phyloP scores from a whole-genome alignment of 2,113 vertebrate genomes.

The Chamaea fasciata region DNA sequence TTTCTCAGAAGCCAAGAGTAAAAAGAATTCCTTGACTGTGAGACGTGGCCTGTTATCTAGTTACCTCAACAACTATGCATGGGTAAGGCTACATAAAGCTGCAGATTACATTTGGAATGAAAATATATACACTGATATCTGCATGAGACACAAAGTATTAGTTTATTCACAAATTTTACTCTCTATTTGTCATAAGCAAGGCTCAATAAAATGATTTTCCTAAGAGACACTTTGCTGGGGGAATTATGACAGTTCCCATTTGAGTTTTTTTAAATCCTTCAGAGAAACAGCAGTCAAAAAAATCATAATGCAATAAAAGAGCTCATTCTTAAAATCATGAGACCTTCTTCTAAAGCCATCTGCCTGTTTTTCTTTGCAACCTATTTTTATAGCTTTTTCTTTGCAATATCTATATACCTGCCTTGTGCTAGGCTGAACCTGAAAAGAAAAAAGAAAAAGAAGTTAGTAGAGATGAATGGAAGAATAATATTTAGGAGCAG shows the following conservation, averaged over 20 bases:
- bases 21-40: not conserved
- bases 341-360: not conserved
- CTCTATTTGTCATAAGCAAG: not conserved
- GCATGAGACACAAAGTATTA: not conserved
- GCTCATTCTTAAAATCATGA: not conserved
- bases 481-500: not conserved
- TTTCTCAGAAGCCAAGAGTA: slow-evolving; percentile 2
- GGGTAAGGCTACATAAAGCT: not conserved
- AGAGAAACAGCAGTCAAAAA: not conserved
- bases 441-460: not conserved
- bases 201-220: not conserved
- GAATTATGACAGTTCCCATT: not conserved
- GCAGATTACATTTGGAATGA: slow-evolving; percentile 13
- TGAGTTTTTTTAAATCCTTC: not conserved
- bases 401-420: not conserved
- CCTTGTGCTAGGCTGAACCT: not conserved
- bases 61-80: slow-evolving; percentile 7
- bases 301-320: not conserved
- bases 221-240: not conserved
- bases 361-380: not conserved
- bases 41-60: not conserved
- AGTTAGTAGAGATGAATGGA: not conserved
- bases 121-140: not conserved
- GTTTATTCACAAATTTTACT: not conserved
- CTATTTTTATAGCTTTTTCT: not conserved